Base-by-base conservation (phyloP, 1,140 invertebrate genomes). In the Delia radicum region DNA sequence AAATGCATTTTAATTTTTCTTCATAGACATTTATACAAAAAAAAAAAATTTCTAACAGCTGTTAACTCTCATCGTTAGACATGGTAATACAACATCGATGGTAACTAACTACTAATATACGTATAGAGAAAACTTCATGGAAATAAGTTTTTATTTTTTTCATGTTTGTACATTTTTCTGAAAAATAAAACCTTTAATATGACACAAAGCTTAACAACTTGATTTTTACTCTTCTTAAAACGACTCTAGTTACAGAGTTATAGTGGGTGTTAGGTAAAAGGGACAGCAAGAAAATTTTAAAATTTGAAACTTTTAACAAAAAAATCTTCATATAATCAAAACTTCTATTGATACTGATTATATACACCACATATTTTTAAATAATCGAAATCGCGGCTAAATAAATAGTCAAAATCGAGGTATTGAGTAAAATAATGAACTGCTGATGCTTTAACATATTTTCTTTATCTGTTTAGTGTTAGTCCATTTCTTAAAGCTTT, bases 41-140 rank as follows among this genome's bases (percentile, higher is more conserved):
- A 33, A 37, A 37, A 37, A 37, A 37, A 21, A 21, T 55, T 55
- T 18, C 48, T 8, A 55, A 55, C 48, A 55, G 48, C 48, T 55
- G 48, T 55, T 55, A 55, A 55, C 48, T 55, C 48, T 55, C 48
- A 55, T 21, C 48, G 48, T 55, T 55, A 55, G n/a, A 55, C 48
- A 8, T 24, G 18, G n/a, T 55, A 55, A 55, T n/a, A n/a, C 48
- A 55, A 18, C 48, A 8, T 55, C n/a, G 31, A 33, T 5, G 10
- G 31, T 33, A 33, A n/a, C n/a, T n/a, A n/a, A n/a, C n/a, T n/a
- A n/a, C n/a, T 55, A n/a, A 21, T 7, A 4, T 10, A 13, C 0
- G 12, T 8, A 21, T 21, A 24, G 48, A 55, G 48, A 55, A n/a
- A n/a, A n/a, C n/a, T 37, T 33, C 4, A 12, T 33, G n/a, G 18